Evolutionary conservation across 2,888 invertebrate species (phyloP), one percentile per base, ranked within the genome.

Genomic region (Rosalia funebris): DNA sequence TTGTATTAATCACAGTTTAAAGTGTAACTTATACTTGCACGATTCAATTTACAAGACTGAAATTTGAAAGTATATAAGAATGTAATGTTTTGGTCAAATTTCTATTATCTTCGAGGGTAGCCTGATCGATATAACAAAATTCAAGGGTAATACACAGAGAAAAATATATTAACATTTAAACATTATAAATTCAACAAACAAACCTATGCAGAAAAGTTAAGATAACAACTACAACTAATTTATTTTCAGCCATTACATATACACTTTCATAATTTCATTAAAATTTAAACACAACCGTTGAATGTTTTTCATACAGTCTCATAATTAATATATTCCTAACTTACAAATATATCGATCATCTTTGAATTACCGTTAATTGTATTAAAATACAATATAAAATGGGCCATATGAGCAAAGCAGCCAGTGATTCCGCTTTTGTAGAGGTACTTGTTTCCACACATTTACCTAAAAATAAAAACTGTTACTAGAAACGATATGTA

Each of bases 391-490:
- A 58, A 39, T 55, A 52, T 25, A 57, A 16, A 34, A 63, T 1
- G 37, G 48, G 54, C 48, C 47, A 62, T 60, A 34, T 10, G 3
- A 62, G 17, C 62, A 61, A 55, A 61, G 62, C 59, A 41, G 48
- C 63, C 19, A 54, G 20, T 25, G 54, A 36, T 45, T 50, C 39
- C 20, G 53, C 36, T 64, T 53, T 64, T 55, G 70, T 57, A 47
- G 73, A 79, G 65, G 76, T 76, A 69, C 80, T 84, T 48, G 81
- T 82, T 74, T 84, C 84, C 73, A 84, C 85, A 81, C 89, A 89
- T 79, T 89, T 88, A 71, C 89, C 89, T 89, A 83, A 2, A 82
- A 83, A 34, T 47, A 50, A 53, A 32, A 19, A n/a, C n/a, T n/a
- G n/a, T n/a, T n/a, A n/a, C n/a, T n/a, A n/a, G n/a, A n/a, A n/a